Conservation (phyloP, 2,113 vertebrate genomes). For the Chitala chitala region DNA sequence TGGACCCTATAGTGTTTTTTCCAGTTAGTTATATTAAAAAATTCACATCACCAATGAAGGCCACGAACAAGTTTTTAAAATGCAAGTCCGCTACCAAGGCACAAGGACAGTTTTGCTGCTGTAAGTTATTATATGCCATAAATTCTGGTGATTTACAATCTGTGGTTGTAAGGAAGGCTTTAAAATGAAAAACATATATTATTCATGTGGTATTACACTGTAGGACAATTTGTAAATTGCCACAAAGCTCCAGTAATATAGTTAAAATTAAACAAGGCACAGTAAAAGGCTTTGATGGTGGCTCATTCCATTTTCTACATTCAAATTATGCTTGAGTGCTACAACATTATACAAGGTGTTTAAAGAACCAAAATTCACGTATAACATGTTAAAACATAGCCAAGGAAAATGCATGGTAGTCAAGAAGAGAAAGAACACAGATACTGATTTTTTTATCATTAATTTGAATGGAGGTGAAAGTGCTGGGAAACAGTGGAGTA, state of each 20-base stretch:
- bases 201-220: background rate
- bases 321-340: no score
- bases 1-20: no score
- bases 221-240: background rate
- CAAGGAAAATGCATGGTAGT: no score
- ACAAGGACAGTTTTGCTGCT: slow-evolving; percentile 6
- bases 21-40: no score
- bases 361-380: no score
- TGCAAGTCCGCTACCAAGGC: background rate
- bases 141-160: background rate
- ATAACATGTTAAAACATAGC: no score
- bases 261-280: background rate
- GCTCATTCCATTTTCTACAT: no score
- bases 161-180: background rate
- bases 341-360: no score
- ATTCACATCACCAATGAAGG: slow-evolving; percentile 4
- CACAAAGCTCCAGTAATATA: background rate
- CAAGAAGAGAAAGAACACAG: no score
- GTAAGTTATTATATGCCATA: background rate
- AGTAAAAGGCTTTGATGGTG: background rate
- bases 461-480: no score
- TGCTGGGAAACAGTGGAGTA: background rate
- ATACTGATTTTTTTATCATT: no score
- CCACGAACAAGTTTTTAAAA: slow-evolving; percentile 4
- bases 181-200: slow-evolving; percentile 3